phyloP scores from a whole-genome alignment of 2,797 vertebrate species.

The Ctenochaetus hawaiiensis region DNA sequence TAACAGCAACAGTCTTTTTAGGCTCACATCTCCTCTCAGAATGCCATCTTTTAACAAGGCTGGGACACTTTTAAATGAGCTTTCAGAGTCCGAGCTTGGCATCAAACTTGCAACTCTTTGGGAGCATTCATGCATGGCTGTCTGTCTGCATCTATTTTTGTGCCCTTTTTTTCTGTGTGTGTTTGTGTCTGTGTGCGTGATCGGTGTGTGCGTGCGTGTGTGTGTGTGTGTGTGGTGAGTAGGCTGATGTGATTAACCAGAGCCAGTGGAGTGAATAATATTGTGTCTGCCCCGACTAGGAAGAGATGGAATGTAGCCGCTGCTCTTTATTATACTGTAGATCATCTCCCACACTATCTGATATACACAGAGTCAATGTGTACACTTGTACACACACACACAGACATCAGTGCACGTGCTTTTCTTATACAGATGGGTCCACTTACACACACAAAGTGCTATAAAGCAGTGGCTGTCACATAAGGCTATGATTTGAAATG shows the following conservation, averaged over 20 bases:
- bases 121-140: slow-evolving; percentile 59
- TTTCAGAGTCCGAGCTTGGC: slow-evolving; percentile 60
- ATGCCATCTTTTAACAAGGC: slow-evolving; percentile 22
- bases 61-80: slow-evolving; percentile 52
- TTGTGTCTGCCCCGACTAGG: slow-evolving; percentile 70
- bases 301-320: slow-evolving; percentile 70
- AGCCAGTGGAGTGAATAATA: slow-evolving; percentile 81
- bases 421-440: slow-evolving; percentile 11
- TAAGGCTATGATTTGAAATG: neutral
- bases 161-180: slow-evolving; percentile 18
- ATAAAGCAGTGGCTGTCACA: neutral
- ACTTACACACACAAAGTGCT: slow-evolving; percentile 4
- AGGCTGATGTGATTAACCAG: slow-evolving; percentile 77
- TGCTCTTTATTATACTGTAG: slow-evolving; percentile 67
- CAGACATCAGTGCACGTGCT: slow-evolving; percentile 20
- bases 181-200: slow-evolving; percentile 9
- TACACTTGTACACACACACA: slow-evolving; percentile 23
- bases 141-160: slow-evolving; percentile 70
- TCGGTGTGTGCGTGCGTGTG: neutral
- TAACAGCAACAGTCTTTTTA: slow-evolving; percentile 7
- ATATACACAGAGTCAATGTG: slow-evolving; percentile 41
- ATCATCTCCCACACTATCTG: slow-evolving; percentile 57
- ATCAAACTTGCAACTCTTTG: slow-evolving; percentile 64
- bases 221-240: slow-evolving; percentile 54
- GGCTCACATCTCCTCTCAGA: slow-evolving; percentile 18